Evolutionary conservation across 2,113 vertebrate species (phyloP), one percentile per base, ranked within the genome.

Genomic region (Albula goreensis): DNA sequence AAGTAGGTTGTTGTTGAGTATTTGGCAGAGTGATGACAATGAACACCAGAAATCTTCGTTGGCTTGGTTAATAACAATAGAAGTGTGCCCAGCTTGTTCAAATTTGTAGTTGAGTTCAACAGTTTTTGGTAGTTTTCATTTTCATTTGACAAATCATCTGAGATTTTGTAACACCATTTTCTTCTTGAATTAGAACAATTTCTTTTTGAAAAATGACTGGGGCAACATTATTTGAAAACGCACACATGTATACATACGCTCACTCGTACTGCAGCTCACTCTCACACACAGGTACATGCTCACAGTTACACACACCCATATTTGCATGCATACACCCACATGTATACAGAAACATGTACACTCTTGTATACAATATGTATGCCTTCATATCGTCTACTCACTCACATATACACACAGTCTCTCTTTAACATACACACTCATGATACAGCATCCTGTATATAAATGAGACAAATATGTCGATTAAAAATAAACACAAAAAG

Each of bases 391-490:
- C 12, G 2, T 41, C 3, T 83, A 41, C 81, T 41, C 19, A 25
- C 66, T 77, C 49, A 77, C 48, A 66, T 10, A 80, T 48, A 66
- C 79, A 81, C 79, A 25, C 63, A 17, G 50, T 63, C 57, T 31
- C 5, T 56, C 57, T 11, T 60, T 11, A 31, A 87, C 0, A 41
- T 52, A 88, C 66, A 80, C 56, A 50, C 49, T n/a, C 10, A 90
- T 52, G 60, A 63, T 89, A 81, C 66, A 78, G 4, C 83, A 85
- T 48, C 60, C 60, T 66, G 60, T 66, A 80, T 83, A 88, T 56
- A 78, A 81, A 84, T 80, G 50, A 81, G 88, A 83, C 52, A 81
- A 84, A 89, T 25, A 66, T 86, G 86, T 31, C 15, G 77, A 77
- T 85, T n/a, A 5, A 74, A 74, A 41, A 41, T 41, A 74, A 31